Percentiles rank a stretch among this genome's conserved stretches.
Conservation (phyloP, 2,113 vertebrate genomes). For the Pan troglodytes region DNA sequence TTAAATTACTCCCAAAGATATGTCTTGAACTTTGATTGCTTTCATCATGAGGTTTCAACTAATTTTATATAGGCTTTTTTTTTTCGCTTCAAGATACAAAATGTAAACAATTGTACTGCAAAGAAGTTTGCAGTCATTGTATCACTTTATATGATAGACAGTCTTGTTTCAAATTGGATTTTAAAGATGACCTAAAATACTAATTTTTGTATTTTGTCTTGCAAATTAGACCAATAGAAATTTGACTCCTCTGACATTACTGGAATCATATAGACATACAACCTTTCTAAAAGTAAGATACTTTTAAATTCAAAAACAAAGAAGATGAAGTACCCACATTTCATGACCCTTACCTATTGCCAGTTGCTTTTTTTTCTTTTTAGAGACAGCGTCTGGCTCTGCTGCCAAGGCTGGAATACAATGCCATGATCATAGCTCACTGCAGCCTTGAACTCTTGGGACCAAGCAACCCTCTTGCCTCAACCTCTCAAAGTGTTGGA, state of each 20-base stretch:
- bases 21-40: conserved; percentile 4
- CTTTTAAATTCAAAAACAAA: background rate
- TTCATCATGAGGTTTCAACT: conserved; percentile 48
- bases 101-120: background rate
- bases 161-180: background rate
- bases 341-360: background rate
- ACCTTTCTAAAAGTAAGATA: background rate
- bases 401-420: background rate
- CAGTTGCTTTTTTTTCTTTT: background rate
- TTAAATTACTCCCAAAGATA: conserved; percentile 1
- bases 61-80: background rate
- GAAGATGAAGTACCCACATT: background rate
- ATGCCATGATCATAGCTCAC: background rate
- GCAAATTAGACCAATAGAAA: background rate
- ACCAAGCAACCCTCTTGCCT: background rate
- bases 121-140: background rate
- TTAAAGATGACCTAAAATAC: conserved; percentile 2
- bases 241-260: background rate
- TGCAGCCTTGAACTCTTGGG: background rate
- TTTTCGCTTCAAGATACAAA: background rate
- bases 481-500: background rate
- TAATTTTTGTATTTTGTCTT: background rate
- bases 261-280: background rate
- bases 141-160: background rate
- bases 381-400: background rate